These are phyloP conservation scores for Drosophila lacicola DNA, from an alignment of 2,888 invertebrate species.

Conservation along the genomic window DNA sequence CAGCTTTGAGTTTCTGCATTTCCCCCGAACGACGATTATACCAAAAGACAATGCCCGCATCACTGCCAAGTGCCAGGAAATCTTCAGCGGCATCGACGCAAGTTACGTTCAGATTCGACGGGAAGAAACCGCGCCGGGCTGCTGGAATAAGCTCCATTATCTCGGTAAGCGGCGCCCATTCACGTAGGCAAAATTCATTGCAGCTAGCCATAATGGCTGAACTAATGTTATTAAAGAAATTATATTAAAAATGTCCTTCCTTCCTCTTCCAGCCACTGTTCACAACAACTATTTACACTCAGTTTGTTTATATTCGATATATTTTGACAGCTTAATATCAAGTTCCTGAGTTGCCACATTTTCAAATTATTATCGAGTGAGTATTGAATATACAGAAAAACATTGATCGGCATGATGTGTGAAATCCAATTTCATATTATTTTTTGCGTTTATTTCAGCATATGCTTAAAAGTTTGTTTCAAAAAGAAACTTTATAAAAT, in stretches of 20 bases:
- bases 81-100: slow-evolving; percentile 93
- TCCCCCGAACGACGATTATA: slow-evolving; percentile 92
- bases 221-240: background rate
- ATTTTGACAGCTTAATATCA: slow-evolving; percentile 20
- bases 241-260: slow-evolving; percentile 3
- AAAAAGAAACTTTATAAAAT: background rate
- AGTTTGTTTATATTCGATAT: slow-evolving; percentile 57
- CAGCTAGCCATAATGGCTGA: slow-evolving; percentile 53
- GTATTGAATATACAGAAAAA: too few species aligned
- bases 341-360: slow-evolving; percentile 40
- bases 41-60: slow-evolving; percentile 94
- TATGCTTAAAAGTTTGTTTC: too few species aligned
- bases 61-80: slow-evolving; percentile 93
- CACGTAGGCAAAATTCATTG: slow-evolving; percentile 86
- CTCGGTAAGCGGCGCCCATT: slow-evolving; percentile 93
- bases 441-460: too few species aligned
- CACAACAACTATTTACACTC: slow-evolving; percentile 35
- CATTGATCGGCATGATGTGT: too few species aligned
- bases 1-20: slow-evolving; percentile 91
- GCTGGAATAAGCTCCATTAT: slow-evolving; percentile 90
- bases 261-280: slow-evolving; percentile 7
- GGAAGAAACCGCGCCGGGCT: slow-evolving; percentile 90
- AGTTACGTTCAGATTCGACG: slow-evolving; percentile 90
- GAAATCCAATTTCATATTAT: too few species aligned
- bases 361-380: slow-evolving; percentile 8